Conservation (phyloP, 2,888 invertebrate genomes). For the Campopleginae sp. region DNA sequence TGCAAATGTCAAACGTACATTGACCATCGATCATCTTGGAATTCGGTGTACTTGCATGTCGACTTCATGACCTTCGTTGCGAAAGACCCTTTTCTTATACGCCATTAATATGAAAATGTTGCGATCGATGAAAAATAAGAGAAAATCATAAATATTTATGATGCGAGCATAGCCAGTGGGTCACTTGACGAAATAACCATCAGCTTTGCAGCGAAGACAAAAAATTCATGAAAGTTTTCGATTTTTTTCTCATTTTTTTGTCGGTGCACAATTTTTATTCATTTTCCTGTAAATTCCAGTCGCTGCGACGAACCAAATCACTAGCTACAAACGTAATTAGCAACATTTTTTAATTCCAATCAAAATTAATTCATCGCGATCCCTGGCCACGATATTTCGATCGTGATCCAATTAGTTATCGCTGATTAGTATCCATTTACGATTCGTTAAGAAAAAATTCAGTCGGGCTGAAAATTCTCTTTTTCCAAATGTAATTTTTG, state of each 20-base stretch:
- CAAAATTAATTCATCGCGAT: too few species aligned
- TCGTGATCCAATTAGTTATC: not conserved
- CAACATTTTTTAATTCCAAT: not conserved
- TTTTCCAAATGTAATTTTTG: not conserved
- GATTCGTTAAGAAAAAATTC: not conserved
- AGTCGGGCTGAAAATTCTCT: not conserved
- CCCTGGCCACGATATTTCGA: too few species aligned
- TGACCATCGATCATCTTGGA: conserved; percentile 11
- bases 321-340: not conserved
- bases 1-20: conserved; percentile 18
- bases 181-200: not conserved
- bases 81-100: not conserved
- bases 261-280: not conserved
- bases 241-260: not conserved
- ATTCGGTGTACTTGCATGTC: not conserved
- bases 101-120: not conserved
- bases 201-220: not conserved
- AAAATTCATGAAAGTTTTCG: not conserved
- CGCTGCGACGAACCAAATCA: not conserved
- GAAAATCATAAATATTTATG: not conserved
- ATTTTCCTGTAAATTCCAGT: not conserved
- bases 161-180: not conserved
- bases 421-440: not conserved
- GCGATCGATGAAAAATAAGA: not conserved
- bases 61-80: not conserved